Evolutionary conservation across 2,888 invertebrate species (phyloP).

Genomic region (Isotomurus palustris): DNA sequence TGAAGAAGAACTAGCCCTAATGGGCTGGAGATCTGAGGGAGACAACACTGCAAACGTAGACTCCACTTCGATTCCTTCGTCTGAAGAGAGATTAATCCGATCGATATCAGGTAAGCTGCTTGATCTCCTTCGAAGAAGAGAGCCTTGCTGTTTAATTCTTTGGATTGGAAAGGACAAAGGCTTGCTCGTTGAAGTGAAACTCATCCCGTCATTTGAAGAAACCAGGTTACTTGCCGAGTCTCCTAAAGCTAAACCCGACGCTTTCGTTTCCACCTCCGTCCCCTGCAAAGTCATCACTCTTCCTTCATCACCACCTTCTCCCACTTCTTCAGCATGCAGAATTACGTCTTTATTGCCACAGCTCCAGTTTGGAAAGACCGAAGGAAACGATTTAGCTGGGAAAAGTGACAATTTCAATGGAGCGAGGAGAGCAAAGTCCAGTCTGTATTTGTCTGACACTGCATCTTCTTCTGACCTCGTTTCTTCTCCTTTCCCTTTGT

Average conservation of each 20-base stretch:
- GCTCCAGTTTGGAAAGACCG: slow-evolving; percentile 30
- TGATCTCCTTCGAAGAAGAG: slow-evolving; percentile 40
- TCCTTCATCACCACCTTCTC: background rate
- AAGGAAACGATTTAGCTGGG: slow-evolving; percentile 54
- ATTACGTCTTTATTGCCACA: slow-evolving; percentile 21
- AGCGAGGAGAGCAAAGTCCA: slow-evolving; percentile 57
- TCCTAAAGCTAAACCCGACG: too few species aligned
- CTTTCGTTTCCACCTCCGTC: background rate
- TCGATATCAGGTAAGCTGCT: slow-evolving; percentile 44
- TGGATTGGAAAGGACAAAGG: background rate
- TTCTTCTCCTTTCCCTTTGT: background rate
- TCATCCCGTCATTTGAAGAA: background rate
- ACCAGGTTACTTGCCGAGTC: too few species aligned
- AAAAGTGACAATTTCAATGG: slow-evolving; percentile 58
- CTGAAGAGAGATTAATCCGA: slow-evolving; percentile 15
- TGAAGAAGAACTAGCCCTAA: too few species aligned
- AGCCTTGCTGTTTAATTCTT: slow-evolving; percentile 14
- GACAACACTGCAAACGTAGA: too few species aligned
- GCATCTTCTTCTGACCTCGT: slow-evolving; percentile 21
- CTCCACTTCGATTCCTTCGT: too few species aligned
- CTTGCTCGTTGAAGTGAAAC: background rate
- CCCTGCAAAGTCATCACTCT: slow-evolving; percentile 9
- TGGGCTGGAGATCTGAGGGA: too few species aligned
- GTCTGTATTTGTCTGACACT: slow-evolving; percentile 26
- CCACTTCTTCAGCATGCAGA: slow-evolving; percentile 14